Conservation (phyloP, 1,140 invertebrate species). For the Heliconius congener region DNA sequence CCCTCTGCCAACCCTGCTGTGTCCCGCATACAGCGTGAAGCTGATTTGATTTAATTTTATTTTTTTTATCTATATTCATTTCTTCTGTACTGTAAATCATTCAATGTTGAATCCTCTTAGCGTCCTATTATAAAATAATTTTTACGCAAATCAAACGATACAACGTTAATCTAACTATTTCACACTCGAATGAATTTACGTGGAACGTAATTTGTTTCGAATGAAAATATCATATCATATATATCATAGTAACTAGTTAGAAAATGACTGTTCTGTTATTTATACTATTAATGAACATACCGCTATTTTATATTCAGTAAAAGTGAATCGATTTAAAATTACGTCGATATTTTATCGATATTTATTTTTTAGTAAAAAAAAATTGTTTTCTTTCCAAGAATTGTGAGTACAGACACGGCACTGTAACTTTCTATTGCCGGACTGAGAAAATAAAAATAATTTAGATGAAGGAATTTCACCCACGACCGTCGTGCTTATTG, state of each 20-base stretch:
- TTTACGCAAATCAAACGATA: conserved; percentile 16
- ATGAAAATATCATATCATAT: neutral
- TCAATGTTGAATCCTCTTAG: neutral
- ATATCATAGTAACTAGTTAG: neutral
- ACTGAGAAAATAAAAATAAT: no score
- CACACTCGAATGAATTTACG: conserved; percentile 25
- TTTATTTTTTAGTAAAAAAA: neutral
- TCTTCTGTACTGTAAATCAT: conserved; percentile 5
- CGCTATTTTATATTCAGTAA: neutral
- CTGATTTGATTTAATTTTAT: no score
- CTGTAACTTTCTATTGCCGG: no score
- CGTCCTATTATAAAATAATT: conserved; percentile 19
- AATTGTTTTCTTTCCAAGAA: no score
- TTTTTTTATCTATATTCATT: no score
- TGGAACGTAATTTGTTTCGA: conserved; percentile 1
- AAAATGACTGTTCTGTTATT: neutral
- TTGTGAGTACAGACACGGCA: no score
- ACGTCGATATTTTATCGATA: neutral
- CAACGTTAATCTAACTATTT: conserved; percentile 31
- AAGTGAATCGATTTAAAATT: neutral
- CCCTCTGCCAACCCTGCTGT: no score
- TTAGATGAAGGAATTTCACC: no score
- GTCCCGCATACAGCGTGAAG: no score
- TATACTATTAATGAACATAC: neutral
- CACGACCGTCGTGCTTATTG: no score